Conservation (phyloP, 2,888 invertebrate species). For the Acanthosepion pharaonis region DNA sequence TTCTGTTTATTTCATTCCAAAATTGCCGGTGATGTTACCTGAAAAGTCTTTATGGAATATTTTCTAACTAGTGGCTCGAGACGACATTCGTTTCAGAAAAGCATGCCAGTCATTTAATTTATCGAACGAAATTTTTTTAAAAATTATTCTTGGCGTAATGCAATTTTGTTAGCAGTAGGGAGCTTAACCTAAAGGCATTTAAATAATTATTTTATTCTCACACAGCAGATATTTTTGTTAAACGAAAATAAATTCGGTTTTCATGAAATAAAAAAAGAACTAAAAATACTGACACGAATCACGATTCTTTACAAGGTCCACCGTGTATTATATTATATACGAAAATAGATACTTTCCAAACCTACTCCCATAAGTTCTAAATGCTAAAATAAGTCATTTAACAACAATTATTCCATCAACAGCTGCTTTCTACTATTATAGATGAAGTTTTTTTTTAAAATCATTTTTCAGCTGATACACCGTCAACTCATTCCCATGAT, state of each 20-base stretch:
- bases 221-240: neutral
- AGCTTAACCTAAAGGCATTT: neutral
- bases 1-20: too few relatives aligned
- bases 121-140: neutral
- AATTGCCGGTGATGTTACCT: neutral
- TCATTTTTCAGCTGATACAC: too few relatives aligned
- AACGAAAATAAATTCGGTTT: neutral
- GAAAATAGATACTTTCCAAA: neutral
- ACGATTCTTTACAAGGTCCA: neutral
- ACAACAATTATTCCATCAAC: too few relatives aligned
- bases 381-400: neutral
- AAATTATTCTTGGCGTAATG: neutral
- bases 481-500: too few relatives aligned
- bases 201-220: neutral
- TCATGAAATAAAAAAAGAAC: neutral
- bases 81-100: neutral
- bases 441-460: too few relatives aligned
- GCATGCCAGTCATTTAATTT: neutral
- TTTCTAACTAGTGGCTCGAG: neutral
- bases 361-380: neutral
- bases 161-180: neutral
- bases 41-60: neutral
- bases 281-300: neutral
- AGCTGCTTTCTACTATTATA: too few relatives aligned
- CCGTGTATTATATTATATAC: neutral